These are phyloP conservation scores for Lycaena phlaeas DNA, from an alignment of 2,888 invertebrate genomes.

Conservation along the genomic window DNA sequence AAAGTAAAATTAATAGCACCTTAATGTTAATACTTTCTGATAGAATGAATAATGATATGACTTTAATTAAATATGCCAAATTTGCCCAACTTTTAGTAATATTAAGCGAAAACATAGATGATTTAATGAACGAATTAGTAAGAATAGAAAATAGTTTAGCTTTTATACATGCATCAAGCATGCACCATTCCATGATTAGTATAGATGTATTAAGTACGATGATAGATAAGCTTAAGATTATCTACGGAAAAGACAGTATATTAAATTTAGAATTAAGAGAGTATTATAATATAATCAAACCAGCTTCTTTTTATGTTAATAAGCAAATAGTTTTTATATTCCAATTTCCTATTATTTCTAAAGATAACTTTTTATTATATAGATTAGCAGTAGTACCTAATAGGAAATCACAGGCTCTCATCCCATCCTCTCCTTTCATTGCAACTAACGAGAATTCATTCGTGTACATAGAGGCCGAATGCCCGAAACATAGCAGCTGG, in stretches of 20 bases:
- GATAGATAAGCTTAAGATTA: slow-evolving; percentile 13
- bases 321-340: slow-evolving; percentile 14
- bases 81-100: slow-evolving; percentile 16
- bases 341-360: slow-evolving; percentile 14
- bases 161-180: slow-evolving; percentile 15
- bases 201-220: slow-evolving; percentile 14
- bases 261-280: slow-evolving; percentile 14
- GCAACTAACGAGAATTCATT: slow-evolving; percentile 16
- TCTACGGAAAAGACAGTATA: slow-evolving; percentile 11
- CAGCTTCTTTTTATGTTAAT: slow-evolving; percentile 13
- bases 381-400: slow-evolving; percentile 17
- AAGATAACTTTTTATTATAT: slow-evolving; percentile 14
- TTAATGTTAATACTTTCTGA: not conserved
- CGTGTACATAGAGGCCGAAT: slow-evolving; percentile 24
- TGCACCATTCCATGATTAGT: slow-evolving; percentile 17
- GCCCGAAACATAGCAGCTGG: slow-evolving; percentile 20
- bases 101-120: slow-evolving; percentile 14
- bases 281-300: slow-evolving; percentile 16
- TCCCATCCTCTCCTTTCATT: slow-evolving; percentile 19
- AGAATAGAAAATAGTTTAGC: slow-evolving; percentile 18
- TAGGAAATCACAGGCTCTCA: slow-evolving; percentile 14
- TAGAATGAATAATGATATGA: slow-evolving; percentile 5
- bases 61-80: slow-evolving; percentile 17
- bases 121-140: slow-evolving; percentile 12
- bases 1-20: not conserved